Evolutionary conservation across 1,140 invertebrate genomes (phyloP).

Genomic region (Polypedilum pembai): DNA sequence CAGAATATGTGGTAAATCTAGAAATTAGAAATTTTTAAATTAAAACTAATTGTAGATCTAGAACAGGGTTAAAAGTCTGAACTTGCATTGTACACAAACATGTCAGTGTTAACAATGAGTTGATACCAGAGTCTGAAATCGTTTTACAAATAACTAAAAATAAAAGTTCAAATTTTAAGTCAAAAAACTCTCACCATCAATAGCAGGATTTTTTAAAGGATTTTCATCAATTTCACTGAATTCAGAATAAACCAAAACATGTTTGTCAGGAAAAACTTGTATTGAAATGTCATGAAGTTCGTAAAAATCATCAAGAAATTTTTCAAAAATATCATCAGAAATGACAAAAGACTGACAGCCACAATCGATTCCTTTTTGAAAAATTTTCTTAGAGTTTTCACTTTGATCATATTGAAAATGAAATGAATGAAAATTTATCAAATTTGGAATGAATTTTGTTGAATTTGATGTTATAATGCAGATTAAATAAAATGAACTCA

Average conservation of each 20-base stretch:
- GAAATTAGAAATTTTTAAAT: too few relatives aligned
- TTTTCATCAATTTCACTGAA: background rate
- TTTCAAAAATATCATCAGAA: background rate
- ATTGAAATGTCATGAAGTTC: background rate
- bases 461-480: background rate
- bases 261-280: slow-evolving; percentile 1
- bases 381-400: background rate
- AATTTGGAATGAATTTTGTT: background rate
- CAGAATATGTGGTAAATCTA: slow-evolving; percentile 29
- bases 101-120: too few relatives aligned
- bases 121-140: too few relatives aligned
- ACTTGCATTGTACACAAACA: too few relatives aligned
- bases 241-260: slow-evolving; percentile 2
- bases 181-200: background rate
- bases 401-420: background rate
- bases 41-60: too few relatives aligned
- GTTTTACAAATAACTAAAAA: too few relatives aligned
- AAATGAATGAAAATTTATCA: background rate
- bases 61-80: too few relatives aligned
- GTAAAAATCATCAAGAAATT: background rate
- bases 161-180: too few relatives aligned
- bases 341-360: slow-evolving; percentile 23
- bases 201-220: background rate
- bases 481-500: background rate
- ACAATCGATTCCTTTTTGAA: background rate